These are phyloP conservation scores for Panthera tigris DNA, from an alignment of 2,113 vertebrate species.

Conservation along the genomic window DNA sequence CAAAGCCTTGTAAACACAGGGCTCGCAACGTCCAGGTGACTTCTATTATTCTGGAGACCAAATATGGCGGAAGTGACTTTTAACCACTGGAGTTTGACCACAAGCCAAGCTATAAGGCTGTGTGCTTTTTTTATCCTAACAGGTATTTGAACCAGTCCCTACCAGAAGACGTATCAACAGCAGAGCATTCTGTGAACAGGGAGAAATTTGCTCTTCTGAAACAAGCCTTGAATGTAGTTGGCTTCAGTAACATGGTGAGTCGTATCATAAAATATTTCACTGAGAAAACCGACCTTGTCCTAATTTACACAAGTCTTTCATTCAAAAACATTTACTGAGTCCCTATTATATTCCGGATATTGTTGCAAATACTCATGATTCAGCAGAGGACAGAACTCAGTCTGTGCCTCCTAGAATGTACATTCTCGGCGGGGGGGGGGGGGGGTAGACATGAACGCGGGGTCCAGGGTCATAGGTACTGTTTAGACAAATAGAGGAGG, in stretches of 20 bases:
- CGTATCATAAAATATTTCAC: neutral
- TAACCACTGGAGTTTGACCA: neutral
- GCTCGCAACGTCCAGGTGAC: neutral
- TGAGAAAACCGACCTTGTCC: slow-evolving; percentile 24
- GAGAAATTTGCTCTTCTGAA: slow-evolving; percentile 89
- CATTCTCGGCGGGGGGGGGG: neutral
- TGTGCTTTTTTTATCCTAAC: slow-evolving; percentile 23
- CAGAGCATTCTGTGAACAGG: slow-evolving; percentile 86
- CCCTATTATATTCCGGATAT: too few relatives aligned
- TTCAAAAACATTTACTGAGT: neutral
- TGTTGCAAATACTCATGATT: neutral
- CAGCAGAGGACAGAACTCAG: accelerated
- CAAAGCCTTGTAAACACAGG: neutral
- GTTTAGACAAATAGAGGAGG: too few relatives aligned
- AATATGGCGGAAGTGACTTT: neutral
- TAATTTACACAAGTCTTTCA: neutral
- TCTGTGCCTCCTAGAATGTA: too few relatives aligned
- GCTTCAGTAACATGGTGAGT: slow-evolving; percentile 93
- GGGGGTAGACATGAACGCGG: accelerated
- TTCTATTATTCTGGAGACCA: neutral
- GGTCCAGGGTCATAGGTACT: accelerated
- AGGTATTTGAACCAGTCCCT: slow-evolving; percentile 88
- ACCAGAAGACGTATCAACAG: slow-evolving; percentile 79
- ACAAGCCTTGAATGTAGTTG: slow-evolving; percentile 90
- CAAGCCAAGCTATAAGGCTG: neutral